Evolutionary conservation across 2,113 vertebrate species (phyloP).

Genomic region (Gavia stellata): DNA sequence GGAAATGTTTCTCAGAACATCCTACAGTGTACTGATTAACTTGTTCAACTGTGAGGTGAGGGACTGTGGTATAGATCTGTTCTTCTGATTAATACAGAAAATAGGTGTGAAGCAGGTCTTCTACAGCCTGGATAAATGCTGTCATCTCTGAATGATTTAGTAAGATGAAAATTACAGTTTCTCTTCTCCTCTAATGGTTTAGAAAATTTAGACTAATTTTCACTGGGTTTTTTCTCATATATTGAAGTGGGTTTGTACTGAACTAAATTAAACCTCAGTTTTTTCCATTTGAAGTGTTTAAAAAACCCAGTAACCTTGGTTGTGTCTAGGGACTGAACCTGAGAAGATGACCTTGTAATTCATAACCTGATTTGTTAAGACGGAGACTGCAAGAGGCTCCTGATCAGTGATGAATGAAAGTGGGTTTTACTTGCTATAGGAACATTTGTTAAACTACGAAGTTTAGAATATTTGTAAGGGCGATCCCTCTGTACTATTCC

Average conservation of each 20-base stretch:
- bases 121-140: not conserved
- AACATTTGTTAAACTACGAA: not conserved
- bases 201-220: not conserved
- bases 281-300: not conserved
- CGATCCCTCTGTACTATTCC: not conserved
- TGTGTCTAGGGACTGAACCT: not conserved
- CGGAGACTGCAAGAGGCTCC: not conserved
- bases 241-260: not conserved
- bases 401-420: not conserved
- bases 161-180: not conserved
- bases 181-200: not conserved
- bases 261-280: not conserved
- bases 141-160: not conserved
- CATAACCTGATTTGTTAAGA: not conserved
- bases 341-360: not conserved
- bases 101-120: not conserved
- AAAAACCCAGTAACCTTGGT: not conserved
- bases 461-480: not conserved
- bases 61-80: not conserved
- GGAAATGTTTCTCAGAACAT: not conserved
- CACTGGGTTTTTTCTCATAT: not conserved
- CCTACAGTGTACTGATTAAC: not conserved
- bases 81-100: not conserved
- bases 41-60: not conserved
- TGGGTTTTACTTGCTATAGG: not conserved